A percentile compares a stretch with the other conserved stretches of the same genome.
phyloP scores from a whole-genome alignment of 2,888 invertebrate genomes.

The Prostheceraeus crozeri region DNA sequence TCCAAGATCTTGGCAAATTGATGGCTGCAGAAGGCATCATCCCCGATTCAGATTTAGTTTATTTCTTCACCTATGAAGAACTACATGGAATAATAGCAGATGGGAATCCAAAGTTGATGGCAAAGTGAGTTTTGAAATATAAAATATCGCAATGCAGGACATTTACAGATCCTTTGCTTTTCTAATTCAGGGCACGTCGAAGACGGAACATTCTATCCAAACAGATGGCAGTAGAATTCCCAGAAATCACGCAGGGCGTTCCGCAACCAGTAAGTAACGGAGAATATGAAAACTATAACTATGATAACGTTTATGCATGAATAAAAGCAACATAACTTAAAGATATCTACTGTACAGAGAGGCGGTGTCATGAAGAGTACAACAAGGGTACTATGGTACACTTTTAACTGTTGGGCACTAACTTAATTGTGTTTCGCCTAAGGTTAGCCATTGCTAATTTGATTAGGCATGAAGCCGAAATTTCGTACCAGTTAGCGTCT shows the following conservation, averaged over 20 bases:
- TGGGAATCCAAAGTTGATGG: not conserved
- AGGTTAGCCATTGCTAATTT: too few relatives aligned
- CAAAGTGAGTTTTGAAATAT: not conserved
- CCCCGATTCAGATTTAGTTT: conserved; percentile 64
- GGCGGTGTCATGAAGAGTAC: too few relatives aligned
- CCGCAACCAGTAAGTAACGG: conserved; percentile 53
- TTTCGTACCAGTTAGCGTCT: too few relatives aligned
- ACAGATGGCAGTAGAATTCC: conserved; percentile 64
- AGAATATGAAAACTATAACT: not conserved
- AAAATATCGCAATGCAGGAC: not conserved
- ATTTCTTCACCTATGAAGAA: conserved; percentile 66
- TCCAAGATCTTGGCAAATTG: conserved; percentile 61
- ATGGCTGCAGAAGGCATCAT: conserved; percentile 64
- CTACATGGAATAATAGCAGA: too few relatives aligned
- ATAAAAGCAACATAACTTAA: too few relatives aligned
- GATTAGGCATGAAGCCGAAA: too few relatives aligned
- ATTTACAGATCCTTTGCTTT: too few relatives aligned
- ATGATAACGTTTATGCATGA: too few relatives aligned
- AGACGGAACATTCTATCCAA: conserved; percentile 63
- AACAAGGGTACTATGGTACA: too few relatives aligned
- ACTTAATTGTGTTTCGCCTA: too few relatives aligned
- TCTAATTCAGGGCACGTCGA: conserved; percentile 65
- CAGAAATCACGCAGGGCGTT: conserved; percentile 61
- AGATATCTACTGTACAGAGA: too few relatives aligned
- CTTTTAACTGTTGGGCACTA: too few relatives aligned